Conservation (phyloP, 2,113 vertebrate genomes). For the Beaufortia kweichowensis region DNA sequence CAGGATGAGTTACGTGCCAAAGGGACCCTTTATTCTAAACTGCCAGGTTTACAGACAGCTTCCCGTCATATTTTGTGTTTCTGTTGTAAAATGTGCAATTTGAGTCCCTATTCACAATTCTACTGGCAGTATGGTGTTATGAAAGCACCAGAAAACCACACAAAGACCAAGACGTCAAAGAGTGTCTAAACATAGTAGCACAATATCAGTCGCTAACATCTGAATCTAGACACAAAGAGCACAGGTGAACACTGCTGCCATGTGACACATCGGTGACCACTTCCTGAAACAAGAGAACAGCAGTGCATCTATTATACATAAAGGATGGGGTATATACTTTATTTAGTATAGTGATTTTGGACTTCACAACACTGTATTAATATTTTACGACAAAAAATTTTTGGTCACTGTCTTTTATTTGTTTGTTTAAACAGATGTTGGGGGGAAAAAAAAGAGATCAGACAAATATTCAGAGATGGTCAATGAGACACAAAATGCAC, state of each 20-base stretch:
- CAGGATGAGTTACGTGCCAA: too few relatives aligned
- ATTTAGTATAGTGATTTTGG: too few relatives aligned
- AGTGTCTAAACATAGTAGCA: background rate
- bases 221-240: slow-evolving; percentile 27
- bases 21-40: background rate
- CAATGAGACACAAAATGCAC: too few relatives aligned
- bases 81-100: background rate
- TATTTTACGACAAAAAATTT: too few relatives aligned
- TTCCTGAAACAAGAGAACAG: slow-evolving; percentile 26
- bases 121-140: background rate
- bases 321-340: too few relatives aligned
- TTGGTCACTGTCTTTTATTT: too few relatives aligned
- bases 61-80: background rate
- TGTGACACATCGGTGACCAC: slow-evolving; percentile 9
- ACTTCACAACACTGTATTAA: too few relatives aligned
- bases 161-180: slow-evolving; percentile 9
- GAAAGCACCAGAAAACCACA: slow-evolving; percentile 22
- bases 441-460: too few relatives aligned
- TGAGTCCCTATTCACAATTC: slow-evolving; percentile 5
- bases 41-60: background rate
- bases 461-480: too few relatives aligned
- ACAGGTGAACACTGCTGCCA: slow-evolving; percentile 20
- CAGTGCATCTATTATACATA: background rate
- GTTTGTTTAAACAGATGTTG: too few relatives aligned
- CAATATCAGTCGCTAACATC: slow-evolving; percentile 5